These are phyloP conservation scores for Hylaeus anthracinus DNA, from an alignment of 1,140 invertebrate species.

Conservation along the genomic window DNA sequence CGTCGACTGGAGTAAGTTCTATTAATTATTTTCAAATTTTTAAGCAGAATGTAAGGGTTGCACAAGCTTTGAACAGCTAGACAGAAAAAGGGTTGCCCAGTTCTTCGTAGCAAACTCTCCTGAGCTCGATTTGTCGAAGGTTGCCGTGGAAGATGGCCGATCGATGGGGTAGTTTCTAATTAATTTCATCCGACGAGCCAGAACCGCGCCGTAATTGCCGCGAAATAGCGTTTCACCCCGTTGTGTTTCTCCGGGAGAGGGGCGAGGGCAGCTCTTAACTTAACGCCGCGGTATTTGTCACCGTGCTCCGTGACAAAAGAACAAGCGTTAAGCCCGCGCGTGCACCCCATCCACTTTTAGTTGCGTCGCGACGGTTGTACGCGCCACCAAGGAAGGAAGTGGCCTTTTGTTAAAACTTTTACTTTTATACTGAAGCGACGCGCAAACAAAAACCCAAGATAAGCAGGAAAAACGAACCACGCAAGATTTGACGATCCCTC, in stretches of 20 bases:
- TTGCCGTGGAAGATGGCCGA: neutral
- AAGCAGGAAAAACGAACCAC: slow-evolving; percentile 27
- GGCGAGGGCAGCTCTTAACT: slow-evolving; percentile 47
- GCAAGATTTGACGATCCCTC: slow-evolving; percentile 22
- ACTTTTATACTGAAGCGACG: slow-evolving; percentile 51
- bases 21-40: no score
- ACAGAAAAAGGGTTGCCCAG: no score
- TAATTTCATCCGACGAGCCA: slow-evolving; percentile 67
- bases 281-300: slow-evolving; percentile 68
- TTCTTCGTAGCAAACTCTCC: no score
- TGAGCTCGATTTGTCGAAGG: slow-evolving; percentile 28
- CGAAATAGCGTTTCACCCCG: slow-evolving; percentile 56
- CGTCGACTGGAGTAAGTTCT: no score
- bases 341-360: slow-evolving; percentile 19
- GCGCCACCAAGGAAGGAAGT: slow-evolving; percentile 56
- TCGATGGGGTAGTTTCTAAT: slow-evolving; percentile 59
- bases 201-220: slow-evolving; percentile 64
- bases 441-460: slow-evolving; percentile 43
- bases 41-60: no score
- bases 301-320: slow-evolving; percentile 60
- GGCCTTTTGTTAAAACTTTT: slow-evolving; percentile 62
- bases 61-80: no score
- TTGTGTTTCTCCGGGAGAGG: neutral
- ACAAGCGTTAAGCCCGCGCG: slow-evolving; percentile 38
- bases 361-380: slow-evolving; percentile 37